Base-by-base conservation (phyloP, 2,797 vertebrate genomes). In the Phrynocephalus vlangalii region DNA sequence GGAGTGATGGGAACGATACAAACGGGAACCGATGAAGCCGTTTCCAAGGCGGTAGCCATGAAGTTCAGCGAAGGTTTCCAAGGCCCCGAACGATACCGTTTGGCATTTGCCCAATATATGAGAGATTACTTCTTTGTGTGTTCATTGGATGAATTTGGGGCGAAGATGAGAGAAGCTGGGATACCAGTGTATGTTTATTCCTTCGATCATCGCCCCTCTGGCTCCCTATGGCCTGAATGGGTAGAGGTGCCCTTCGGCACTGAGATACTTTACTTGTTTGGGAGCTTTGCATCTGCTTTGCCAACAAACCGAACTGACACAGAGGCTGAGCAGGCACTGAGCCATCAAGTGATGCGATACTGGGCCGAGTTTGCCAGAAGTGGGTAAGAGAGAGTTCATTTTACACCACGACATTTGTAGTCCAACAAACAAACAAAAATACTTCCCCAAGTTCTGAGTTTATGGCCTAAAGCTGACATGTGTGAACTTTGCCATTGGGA, bases 201-300 rank as follows among this genome's bases (percentile, higher is more conserved):
- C 10, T 98, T 97, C 87, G 93, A 97, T 81, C 97, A 98, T 60
- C 95, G 72, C 0, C 96, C 97, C 2, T 96, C 96, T 3, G 67
- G 87, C 50, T 97, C 97, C 86, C 87, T 94, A 26, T 97, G 97
- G 97, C 97, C 97, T 9, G 83, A n/a, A 10, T 98, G 97, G 97
- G 96, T 97, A 95, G 97, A 97, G 0, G 95, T 93, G 0, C 96
- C 97, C 87, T 97, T 97, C 0, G 96, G 95, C 16, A 95, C 97
- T 9, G 97, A 97, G 86, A 96, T 97, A n/a, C 96, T 97, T 70
- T 98, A 97, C 87, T 91, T 98, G 68, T 97, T 97, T 38, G 97
- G 97, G 38, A 87, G 63, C 11, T 90, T 96, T 87, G 95, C 96
- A 0, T 89, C 97, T 16, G 26, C 38, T 7, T 7, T 24, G 6